phyloP scores from a whole-genome alignment of 2,797 vertebrate genomes.

The Pseudochirops corinnae region DNA sequence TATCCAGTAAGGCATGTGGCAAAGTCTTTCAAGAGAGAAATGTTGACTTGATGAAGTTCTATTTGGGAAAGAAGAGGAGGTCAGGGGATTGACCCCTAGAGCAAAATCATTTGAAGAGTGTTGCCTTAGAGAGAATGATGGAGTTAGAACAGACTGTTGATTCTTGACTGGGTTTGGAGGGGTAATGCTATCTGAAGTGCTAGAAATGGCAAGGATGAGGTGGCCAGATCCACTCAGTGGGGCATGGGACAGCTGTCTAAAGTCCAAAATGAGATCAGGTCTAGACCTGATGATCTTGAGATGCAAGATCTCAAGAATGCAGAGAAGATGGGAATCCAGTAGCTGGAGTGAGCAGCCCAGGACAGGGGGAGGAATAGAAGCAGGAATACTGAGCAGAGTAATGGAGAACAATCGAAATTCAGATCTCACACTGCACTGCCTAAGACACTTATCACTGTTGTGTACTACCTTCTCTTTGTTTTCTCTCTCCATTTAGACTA shows the following conservation, averaged over 20 bases:
- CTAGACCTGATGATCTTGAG: not conserved
- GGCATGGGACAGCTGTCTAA: not conserved
- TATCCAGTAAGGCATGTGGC: not conserved
- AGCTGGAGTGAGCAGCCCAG: not conserved
- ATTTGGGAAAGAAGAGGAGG: not conserved
- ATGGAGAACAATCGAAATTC: not conserved
- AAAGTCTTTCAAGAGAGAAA: not conserved
- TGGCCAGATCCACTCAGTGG: not conserved
- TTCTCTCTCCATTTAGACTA: not conserved
- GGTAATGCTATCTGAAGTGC: not conserved
- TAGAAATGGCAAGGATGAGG: not conserved
- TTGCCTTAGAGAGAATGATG: not conserved
- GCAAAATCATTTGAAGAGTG: not conserved
- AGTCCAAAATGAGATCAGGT: not conserved
- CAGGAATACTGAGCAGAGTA: not conserved
- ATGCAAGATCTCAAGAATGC: not conserved
- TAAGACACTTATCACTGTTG: not conserved
- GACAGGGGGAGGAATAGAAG: not conserved
- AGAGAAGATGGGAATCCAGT: not conserved
- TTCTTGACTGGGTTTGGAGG: not conserved
- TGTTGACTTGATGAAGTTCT: not conserved
- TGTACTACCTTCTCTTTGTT: not conserved
- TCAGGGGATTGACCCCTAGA: not conserved
- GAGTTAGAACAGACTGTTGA: not conserved
- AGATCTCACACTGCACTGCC: not conserved